Evolutionary conservation across 2,888 invertebrate genomes (phyloP).

Genomic region (Eupithecia abbreviata): DNA sequence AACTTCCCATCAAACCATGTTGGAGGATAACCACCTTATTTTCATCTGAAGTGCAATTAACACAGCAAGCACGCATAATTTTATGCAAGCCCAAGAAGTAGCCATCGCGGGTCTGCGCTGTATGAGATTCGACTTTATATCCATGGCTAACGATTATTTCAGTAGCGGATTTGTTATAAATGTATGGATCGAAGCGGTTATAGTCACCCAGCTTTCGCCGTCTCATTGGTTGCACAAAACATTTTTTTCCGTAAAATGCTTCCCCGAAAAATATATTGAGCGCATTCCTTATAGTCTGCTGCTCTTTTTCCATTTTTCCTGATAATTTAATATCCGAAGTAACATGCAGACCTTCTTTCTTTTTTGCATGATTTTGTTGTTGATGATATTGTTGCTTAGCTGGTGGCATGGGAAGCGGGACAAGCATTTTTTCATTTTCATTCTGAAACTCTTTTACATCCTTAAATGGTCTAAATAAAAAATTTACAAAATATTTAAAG

Average conservation of each 20-base stretch:
- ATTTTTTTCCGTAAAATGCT: constrained; percentile 4
- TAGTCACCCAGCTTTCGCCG: neutral
- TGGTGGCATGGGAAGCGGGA: neutral
- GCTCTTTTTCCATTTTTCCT: neutral
- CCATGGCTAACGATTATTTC: constrained; percentile 47
- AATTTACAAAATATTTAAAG: neutral
- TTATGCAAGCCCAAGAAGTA: constrained; percentile 57
- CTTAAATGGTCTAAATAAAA: neutral
- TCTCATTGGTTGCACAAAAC: neutral
- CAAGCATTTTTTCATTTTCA: neutral
- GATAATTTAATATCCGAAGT: neutral
- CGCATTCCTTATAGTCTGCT: neutral
- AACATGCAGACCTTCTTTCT: neutral
- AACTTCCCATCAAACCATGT: constrained; percentile 60
- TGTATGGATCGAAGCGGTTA: neutral
- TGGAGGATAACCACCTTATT: constrained; percentile 50
- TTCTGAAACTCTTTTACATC: neutral
- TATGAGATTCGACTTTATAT: constrained; percentile 53
- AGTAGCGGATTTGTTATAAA: constrained; percentile 16
- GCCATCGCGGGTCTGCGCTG: constrained; percentile 55
- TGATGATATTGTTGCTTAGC: neutral
- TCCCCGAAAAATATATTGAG: neutral
- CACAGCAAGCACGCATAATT: constrained; percentile 38
- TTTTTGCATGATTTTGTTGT: neutral
- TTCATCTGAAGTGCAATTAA: constrained; percentile 19